phyloP scores from a whole-genome alignment of 2,888 invertebrate genomes.

The Marasmarcha lunaedactyla region DNA sequence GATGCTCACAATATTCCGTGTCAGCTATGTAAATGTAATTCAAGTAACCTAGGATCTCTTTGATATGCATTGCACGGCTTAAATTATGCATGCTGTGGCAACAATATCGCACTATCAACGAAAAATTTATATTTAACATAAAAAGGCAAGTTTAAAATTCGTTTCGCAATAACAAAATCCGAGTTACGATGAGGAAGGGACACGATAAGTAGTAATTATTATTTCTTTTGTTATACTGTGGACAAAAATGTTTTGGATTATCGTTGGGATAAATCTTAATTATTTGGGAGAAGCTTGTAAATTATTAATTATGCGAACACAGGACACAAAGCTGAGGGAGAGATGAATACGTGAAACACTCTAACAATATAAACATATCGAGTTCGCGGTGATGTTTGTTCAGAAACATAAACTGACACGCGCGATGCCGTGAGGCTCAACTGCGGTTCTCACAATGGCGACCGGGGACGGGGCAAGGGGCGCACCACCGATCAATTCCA shows the following conservation, averaged over 20 bases:
- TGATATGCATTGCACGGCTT: not conserved
- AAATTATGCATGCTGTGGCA: not conserved
- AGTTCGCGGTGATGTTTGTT: slow-evolving; percentile 44
- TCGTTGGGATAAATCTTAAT: slow-evolving; percentile 4
- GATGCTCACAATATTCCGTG: too few relatives aligned
- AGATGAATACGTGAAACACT: slow-evolving; percentile 19
- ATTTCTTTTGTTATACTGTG: slow-evolving; percentile 1
- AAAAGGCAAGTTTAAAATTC: not conserved
- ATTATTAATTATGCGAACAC: slow-evolving; percentile 2
- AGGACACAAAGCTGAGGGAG: not conserved
- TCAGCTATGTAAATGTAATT: slow-evolving; percentile 1
- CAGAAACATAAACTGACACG: slow-evolving; percentile 42
- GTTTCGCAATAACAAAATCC: too few relatives aligned
- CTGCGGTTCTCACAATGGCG: slow-evolving; percentile 42
- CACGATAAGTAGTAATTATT: too few relatives aligned
- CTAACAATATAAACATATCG: slow-evolving; percentile 41
- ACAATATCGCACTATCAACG: not conserved
- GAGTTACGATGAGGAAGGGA: too few relatives aligned
- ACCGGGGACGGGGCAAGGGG: slow-evolving; percentile 13
- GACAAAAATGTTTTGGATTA: not conserved
- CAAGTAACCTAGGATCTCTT: not conserved
- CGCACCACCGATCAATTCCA: not conserved
- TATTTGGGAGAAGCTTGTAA: slow-evolving; percentile 2
- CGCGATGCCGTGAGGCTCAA: slow-evolving; percentile 40
- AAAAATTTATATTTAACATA: not conserved